Conservation (phyloP, 2,797 vertebrate species). For the Bradypodion ventrale region DNA sequence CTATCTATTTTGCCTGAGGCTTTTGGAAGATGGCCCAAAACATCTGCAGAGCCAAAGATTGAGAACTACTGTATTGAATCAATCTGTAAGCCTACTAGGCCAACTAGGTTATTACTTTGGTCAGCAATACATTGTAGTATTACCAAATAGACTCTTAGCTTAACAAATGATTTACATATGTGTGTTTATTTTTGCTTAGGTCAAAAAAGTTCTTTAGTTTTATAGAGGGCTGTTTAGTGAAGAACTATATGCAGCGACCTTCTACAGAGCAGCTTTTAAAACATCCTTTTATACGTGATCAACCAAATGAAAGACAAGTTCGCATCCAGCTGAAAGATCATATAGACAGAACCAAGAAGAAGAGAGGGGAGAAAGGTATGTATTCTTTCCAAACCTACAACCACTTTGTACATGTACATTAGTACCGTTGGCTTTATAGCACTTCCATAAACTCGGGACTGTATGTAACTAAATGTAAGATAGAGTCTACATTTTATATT, state of each 20-base stretch:
- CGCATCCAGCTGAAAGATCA: constrained; percentile 99
- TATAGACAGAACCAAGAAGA: constrained; percentile 98
- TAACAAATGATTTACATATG: not conserved
- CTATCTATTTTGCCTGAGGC: too few relatives aligned
- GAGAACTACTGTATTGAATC: not conserved
- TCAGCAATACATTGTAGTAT: not conserved
- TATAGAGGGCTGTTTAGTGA: constrained; percentile 97
- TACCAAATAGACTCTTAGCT: not conserved
- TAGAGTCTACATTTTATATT: not conserved
- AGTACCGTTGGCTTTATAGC: not conserved
- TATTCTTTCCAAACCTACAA: constrained; percentile 37
- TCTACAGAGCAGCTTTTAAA: constrained; percentile 96
- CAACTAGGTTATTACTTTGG: not conserved
- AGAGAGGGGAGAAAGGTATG: constrained; percentile 97
- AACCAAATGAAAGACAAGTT: constrained; percentile 98
- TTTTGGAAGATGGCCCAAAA: too few relatives aligned
- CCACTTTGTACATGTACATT: not conserved
- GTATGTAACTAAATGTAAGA: not conserved
- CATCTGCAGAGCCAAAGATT: too few relatives aligned
- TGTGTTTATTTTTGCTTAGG: constrained; percentile 73
- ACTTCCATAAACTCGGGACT: not conserved
- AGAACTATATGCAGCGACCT: constrained; percentile 96
- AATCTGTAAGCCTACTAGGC: not conserved
- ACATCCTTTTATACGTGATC: constrained; percentile 97
- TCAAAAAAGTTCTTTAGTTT: constrained; percentile 99